These are phyloP conservation scores for Toxotes jaculatrix DNA, from an alignment of 2,113 vertebrate species.

Conservation along the genomic window DNA sequence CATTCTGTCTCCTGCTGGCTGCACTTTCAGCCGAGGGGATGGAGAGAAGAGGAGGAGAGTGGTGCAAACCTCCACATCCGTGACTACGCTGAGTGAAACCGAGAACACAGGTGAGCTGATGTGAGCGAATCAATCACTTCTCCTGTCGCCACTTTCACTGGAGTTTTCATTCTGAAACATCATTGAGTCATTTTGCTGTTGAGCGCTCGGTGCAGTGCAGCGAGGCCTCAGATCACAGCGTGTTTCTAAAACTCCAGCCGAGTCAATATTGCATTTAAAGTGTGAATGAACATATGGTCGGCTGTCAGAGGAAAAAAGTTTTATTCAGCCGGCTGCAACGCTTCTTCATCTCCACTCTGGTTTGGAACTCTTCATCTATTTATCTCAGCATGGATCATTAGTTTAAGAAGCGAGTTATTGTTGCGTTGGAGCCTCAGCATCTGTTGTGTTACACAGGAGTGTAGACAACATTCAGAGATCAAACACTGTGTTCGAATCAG, in stretches of 20 bases:
- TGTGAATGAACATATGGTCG: slow-evolving; percentile 53
- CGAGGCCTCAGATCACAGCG: background rate
- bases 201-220: background rate
- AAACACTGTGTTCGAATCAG: background rate
- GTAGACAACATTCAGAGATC: background rate
- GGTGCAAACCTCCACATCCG: slow-evolving; percentile 28
- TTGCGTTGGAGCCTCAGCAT: slow-evolving; percentile 43
- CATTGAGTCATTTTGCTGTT: slow-evolving; percentile 26
- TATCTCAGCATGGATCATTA: slow-evolving; percentile 57
- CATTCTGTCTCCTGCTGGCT: slow-evolving; percentile 12
- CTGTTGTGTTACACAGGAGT: slow-evolving; percentile 27
- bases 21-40: slow-evolving; percentile 3
- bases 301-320: slow-evolving; percentile 28
- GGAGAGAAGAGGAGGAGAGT: background rate
- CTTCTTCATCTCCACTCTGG: slow-evolving; percentile 29
- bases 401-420: slow-evolving; percentile 41
- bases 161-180: slow-evolving; percentile 43
- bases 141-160: background rate
- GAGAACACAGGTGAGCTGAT: slow-evolving; percentile 45
- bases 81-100: slow-evolving; percentile 40
- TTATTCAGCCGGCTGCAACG: slow-evolving; percentile 7
- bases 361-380: slow-evolving; percentile 45
- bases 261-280: slow-evolving; percentile 34
- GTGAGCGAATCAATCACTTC: slow-evolving; percentile 14
- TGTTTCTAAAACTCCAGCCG: slow-evolving; percentile 26